phyloP scores from a whole-genome alignment of 2,113 vertebrate genomes.

The Cheilinus undulatus region DNA sequence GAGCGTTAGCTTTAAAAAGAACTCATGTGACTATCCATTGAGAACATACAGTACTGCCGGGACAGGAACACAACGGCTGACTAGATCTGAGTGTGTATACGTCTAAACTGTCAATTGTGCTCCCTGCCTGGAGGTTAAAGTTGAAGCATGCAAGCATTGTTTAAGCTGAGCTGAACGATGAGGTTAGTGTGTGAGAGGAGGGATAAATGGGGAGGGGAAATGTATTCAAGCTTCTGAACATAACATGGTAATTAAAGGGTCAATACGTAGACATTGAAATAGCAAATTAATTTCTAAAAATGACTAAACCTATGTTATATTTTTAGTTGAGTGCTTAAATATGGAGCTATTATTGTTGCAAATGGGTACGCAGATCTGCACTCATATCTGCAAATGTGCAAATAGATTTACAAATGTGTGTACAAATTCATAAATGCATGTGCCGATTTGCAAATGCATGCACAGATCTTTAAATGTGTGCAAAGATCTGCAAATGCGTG shows the following conservation, averaged over 20 bases:
- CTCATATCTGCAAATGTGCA: no score
- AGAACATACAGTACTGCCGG: constrained; percentile 15
- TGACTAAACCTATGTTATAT: no score
- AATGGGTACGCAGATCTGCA: no score
- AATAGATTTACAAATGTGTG: no score
- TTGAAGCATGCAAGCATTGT: neutral
- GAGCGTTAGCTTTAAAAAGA: constrained; percentile 12
- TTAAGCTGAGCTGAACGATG: neutral
- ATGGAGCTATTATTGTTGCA: no score
- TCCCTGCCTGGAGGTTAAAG: constrained; percentile 29
- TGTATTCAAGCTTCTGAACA: neutral
- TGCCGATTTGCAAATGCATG: no score
- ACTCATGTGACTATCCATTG: constrained; percentile 14
- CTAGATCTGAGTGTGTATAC: neutral
- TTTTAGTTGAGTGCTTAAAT: no score
- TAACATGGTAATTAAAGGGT: neutral
- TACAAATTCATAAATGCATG: no score
- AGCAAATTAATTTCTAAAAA: no score
- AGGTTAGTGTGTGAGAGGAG: constrained; percentile 25
- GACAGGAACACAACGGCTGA: neutral
- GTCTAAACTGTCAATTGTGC: neutral
- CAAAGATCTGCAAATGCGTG: no score
- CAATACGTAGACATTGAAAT: no score
- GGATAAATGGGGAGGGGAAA: neutral
- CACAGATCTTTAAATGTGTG: no score